Conservation (phyloP, 2,113 vertebrate genomes). For the Lophura nycthemera region DNA sequence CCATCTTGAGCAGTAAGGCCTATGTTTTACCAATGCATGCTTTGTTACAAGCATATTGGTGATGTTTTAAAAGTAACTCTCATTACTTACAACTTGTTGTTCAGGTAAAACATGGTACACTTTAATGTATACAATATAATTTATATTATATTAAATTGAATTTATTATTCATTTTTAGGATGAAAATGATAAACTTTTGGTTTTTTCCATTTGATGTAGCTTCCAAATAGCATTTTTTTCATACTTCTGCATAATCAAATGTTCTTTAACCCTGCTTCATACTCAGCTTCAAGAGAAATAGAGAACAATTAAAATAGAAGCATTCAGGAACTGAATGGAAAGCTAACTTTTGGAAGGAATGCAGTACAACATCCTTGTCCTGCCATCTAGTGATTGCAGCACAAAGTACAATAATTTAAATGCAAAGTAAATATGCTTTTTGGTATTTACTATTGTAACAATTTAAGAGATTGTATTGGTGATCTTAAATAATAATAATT, state of each 20-base stretch:
- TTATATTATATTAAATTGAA: not conserved
- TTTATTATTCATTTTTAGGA: not conserved
- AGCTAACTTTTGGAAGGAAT: not conserved
- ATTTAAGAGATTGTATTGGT: not conserved
- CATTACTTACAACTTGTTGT: not conserved
- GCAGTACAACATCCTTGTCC: conserved; percentile 10
- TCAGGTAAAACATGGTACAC: not conserved
- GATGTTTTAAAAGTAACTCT: not conserved
- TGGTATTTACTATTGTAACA: not conserved
- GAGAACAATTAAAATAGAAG: not conserved
- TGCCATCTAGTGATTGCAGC: conserved; percentile 73
- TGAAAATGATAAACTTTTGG: not conserved
- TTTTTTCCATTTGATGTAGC: not conserved
- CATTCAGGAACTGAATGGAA: not conserved
- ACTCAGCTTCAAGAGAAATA: not conserved
- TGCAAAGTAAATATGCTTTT: not conserved
- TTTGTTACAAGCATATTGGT: not conserved
- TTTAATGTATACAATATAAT: not conserved
- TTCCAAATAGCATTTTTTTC: not conserved
- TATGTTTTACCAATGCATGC: not conserved
- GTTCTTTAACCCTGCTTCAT: not conserved
- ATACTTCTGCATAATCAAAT: not conserved
- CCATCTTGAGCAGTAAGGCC: not conserved
- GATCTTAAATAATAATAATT: not conserved
- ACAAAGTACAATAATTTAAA: conserved; percentile 14